phyloP scores from a whole-genome alignment of 2,888 invertebrate genomes.

The Entomobrya multifasciata region DNA sequence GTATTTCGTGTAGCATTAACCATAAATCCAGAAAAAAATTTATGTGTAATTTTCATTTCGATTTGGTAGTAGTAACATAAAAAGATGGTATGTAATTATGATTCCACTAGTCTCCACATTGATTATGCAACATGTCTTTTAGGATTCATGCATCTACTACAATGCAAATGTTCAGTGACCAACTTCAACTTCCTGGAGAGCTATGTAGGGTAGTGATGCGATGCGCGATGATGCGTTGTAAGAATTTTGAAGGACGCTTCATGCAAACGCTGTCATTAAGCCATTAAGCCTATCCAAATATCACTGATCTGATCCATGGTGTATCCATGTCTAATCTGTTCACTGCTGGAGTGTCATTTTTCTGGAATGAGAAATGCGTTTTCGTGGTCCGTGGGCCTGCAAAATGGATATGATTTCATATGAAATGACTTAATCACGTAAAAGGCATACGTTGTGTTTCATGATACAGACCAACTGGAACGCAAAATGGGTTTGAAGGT shows the following conservation, averaged over 20 bases:
- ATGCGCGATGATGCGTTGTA: too few relatives aligned
- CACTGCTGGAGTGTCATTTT: slow-evolving; percentile 19
- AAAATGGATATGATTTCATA: neutral
- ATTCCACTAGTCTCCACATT: neutral
- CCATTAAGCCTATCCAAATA: too few relatives aligned
- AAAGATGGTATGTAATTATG: neutral
- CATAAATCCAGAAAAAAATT: neutral
- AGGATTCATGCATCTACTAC: neutral
- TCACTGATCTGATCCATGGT: too few relatives aligned
- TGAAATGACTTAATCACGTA: neutral
- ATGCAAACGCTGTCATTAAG: neutral
- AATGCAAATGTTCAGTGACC: neutral
- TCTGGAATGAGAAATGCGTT: slow-evolving; percentile 21
- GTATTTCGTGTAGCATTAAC: neutral
- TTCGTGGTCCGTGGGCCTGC: neutral
- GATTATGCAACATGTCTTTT: slow-evolving; percentile 6
- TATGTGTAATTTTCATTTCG: neutral
- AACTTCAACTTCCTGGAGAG: slow-evolving; percentile 61
- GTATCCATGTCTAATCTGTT: too few relatives aligned
- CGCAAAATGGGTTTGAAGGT: slow-evolving; percentile 48
- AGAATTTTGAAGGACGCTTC: slow-evolving; percentile 55
- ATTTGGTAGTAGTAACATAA: neutral
- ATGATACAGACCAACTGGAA: slow-evolving; percentile 51
- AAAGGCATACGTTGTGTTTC: neutral
- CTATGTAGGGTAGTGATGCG: slow-evolving; percentile 63